These are phyloP conservation scores for Smittia aterrima DNA, from an alignment of 2,888 invertebrate genomes.

Conservation along the genomic window DNA sequence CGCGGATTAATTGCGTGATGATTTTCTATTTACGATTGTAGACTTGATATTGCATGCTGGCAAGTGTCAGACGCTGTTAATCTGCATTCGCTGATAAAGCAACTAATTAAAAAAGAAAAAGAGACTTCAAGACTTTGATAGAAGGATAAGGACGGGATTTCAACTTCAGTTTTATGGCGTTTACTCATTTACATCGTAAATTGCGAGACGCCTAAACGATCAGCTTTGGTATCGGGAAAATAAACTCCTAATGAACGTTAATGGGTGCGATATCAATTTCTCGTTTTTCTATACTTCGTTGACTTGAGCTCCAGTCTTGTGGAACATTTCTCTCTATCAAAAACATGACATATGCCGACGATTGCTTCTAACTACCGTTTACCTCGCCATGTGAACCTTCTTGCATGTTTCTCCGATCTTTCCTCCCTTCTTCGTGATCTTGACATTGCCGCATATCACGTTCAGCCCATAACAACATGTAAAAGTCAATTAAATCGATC, in stretches of 20 bases:
- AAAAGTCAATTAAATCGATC: neutral
- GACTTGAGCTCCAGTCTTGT: neutral
- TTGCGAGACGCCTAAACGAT: neutral
- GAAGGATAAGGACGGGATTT: neutral
- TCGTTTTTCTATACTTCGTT: neutral
- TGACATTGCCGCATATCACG: neutral
- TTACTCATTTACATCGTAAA: too few relatives aligned
- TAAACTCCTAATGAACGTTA: conserved; percentile 4
- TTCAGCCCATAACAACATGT: too few relatives aligned
- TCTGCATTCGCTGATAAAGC: conserved; percentile 13
- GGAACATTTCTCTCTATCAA: neutral
- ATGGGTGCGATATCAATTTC: neutral
- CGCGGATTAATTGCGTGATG: conserved; percentile 6
- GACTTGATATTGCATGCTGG: neutral
- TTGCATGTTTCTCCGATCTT: too few relatives aligned
- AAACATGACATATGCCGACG: too few relatives aligned
- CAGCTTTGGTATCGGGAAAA: neutral
- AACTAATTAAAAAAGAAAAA: neutral
- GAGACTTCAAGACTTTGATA: neutral
- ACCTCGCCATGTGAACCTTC: neutral
- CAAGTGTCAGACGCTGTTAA: conserved; percentile 10
- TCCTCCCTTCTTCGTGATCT: too few relatives aligned
- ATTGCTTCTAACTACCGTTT: neutral
- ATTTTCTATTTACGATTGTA: neutral
- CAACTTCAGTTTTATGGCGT: neutral